Conservation (phyloP, 2,888 invertebrate genomes). For the Branchipolynoe longqiensis region DNA sequence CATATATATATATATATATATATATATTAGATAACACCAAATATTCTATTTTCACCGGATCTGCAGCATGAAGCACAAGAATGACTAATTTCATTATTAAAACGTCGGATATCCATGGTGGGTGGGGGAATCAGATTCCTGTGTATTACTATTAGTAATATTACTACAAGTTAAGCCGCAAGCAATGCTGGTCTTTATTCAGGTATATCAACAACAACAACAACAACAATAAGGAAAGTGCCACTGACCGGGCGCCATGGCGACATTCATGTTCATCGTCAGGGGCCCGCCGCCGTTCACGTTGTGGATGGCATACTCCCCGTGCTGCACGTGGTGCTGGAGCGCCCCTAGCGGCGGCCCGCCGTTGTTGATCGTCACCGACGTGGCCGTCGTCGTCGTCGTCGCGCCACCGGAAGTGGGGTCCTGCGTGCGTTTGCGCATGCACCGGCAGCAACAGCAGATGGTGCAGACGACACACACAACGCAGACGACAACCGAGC, state of each 20-base stretch:
- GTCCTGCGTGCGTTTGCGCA: conserved; percentile 63
- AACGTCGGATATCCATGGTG: no score
- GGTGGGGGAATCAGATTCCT: no score
- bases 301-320: conserved; percentile 49
- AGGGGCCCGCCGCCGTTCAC: conserved; percentile 29
- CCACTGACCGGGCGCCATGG: conserved; percentile 43
- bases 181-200: no score
- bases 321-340: conserved; percentile 24
- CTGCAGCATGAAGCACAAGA: no score
- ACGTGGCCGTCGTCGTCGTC: conserved; percentile 62
- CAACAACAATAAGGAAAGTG: no score
- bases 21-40: no score
- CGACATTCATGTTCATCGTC: conserved; percentile 52
- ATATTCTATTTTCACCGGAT: no score
- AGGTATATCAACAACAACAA: no score
- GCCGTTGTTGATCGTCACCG: conserved; percentile 63
- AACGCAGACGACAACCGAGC: conserved; percentile 77
- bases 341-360: conserved; percentile 53
- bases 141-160: no score
- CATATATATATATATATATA: no score
- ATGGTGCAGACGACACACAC: conserved; percentile 77
- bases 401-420: conserved; percentile 38
- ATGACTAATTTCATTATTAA: no score
- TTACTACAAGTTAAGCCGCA: no score
- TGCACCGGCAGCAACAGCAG: conserved; percentile 78